These are phyloP conservation scores for Nomia melanderi DNA, from an alignment of 1,140 invertebrate genomes.

Conservation along the genomic window DNA sequence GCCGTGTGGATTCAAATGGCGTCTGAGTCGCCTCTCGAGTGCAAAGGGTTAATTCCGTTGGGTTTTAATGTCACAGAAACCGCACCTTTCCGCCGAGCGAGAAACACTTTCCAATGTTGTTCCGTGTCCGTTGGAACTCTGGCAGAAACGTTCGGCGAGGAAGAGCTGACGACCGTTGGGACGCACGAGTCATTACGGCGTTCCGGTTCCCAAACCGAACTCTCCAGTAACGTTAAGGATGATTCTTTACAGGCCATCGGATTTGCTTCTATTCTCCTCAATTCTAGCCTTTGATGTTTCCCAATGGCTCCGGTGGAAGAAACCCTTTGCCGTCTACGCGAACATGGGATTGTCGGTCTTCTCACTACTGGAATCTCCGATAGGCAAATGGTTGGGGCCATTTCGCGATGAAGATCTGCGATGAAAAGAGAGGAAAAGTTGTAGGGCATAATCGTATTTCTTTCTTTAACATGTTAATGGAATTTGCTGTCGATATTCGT, in stretches of 20 bases:
- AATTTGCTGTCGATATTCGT: too few species aligned
- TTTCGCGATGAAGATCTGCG: slow-evolving; percentile 39
- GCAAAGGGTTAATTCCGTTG: background rate
- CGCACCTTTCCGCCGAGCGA: slow-evolving; percentile 61
- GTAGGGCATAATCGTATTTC: background rate
- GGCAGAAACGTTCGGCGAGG: slow-evolving; percentile 24
- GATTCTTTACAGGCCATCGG: background rate
- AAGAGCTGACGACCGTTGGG: slow-evolving; percentile 42
- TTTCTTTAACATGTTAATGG: too few species aligned
- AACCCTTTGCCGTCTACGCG: slow-evolving; percentile 53
- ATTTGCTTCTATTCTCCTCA: slow-evolving; percentile 31
- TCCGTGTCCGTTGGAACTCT: slow-evolving; percentile 36
- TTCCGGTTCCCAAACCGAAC: slow-evolving; percentile 49
- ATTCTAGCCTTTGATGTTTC: slow-evolving; percentile 55
- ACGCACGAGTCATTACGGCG: slow-evolving; percentile 34
- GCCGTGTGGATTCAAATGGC: too few species aligned
- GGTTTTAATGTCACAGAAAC: background rate
- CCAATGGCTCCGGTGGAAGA: slow-evolving; percentile 19
- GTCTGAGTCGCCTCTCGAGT: too few species aligned
- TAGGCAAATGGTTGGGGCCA: slow-evolving; percentile 70
- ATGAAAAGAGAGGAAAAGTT: slow-evolving; percentile 5
- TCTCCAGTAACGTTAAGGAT: slow-evolving; percentile 37
- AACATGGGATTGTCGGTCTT: slow-evolving; percentile 48
- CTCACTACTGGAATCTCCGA: slow-evolving; percentile 59
- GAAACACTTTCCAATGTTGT: slow-evolving; percentile 53